Base-by-base conservation (phyloP, 1,140 invertebrate species). In the Aplysia californica region DNA sequence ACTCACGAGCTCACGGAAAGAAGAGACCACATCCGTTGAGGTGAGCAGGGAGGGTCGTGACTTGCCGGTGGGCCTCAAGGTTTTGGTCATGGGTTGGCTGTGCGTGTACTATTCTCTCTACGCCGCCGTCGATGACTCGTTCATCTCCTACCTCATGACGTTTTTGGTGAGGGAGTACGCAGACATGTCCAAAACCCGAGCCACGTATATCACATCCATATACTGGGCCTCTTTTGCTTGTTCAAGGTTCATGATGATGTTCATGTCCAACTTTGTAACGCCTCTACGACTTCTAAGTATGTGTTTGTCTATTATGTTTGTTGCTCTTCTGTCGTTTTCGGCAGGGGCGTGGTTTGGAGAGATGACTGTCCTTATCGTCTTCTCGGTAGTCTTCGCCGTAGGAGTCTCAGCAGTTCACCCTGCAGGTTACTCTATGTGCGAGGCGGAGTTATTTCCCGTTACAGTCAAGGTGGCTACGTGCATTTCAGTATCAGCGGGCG, bases 121-220 rank as follows among this genome's bases (percentile, higher is more conserved):
- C 41, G 79, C 75, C 29, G 75, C 73, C 36, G 78, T 80, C 3
- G 82, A 84, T 64, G 80, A 80, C 70, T 80, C 73, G 5, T 80
- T 79, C 64, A 55, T 78, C 5, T 64, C 76, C 20, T 84, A 64
- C 56, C 38, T 84, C 41, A 65, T 75, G 29, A 79, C 79, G 0
- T 84, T 84, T 77, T 75, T 80, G 33, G 76, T 82, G 0, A n/a
- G 39, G 1, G 69, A 72, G 39, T 65, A 36, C 61, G n/a, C n/a
- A n/a, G 21, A 65, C 23, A 23, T 1, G 20, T 3, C 61, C 21
- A 65, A 65, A 36, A 36, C 61, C 61, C 35, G 6, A 35, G 61
- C 33, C 21, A 36, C 61, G 21, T 21, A 65, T 18, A 36, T 65
- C 31, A 65, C 61, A 1, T 4, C 61, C n/a, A 36, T 65, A n/a